These are phyloP conservation scores for Anolis sagrei DNA, from an alignment of 2,113 vertebrate genomes.

Conservation along the genomic window DNA sequence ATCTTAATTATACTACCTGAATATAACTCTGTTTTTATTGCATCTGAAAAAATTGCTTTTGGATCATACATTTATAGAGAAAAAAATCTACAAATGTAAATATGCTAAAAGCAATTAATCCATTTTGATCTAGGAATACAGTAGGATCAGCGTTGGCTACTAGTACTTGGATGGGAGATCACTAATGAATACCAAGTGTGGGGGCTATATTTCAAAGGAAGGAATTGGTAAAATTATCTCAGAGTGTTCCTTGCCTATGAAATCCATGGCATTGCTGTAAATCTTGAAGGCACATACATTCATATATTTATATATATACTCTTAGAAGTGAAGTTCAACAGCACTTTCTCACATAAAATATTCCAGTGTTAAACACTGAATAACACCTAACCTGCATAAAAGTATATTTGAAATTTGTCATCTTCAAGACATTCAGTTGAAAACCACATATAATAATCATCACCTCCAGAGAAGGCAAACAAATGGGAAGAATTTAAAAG, in stretches of 20 bases:
- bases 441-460: neutral
- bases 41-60: neutral
- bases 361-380: neutral
- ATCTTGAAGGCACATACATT: too few relatives aligned
- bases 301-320: neutral
- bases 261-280: too few relatives aligned
- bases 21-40: neutral
- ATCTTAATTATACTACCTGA: neutral
- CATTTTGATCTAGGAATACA: too few relatives aligned
- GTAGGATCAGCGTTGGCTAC: too few relatives aligned
- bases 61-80: neutral
- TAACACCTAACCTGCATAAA: neutral
- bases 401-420: neutral
- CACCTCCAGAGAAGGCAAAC: too few relatives aligned
- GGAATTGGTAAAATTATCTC: too few relatives aligned
- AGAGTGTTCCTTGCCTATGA: too few relatives aligned
- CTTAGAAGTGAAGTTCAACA: neutral
- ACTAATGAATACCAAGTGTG: too few relatives aligned
- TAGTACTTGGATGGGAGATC: too few relatives aligned
- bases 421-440: neutral
- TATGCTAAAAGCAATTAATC: too few relatives aligned
- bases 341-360: neutral
- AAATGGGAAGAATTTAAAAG: neutral
- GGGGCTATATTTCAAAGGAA: too few relatives aligned
- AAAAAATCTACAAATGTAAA: neutral